Evolutionary conservation across 2,797 vertebrate genomes (phyloP).

Genomic region (Furcifer pardalis): DNA sequence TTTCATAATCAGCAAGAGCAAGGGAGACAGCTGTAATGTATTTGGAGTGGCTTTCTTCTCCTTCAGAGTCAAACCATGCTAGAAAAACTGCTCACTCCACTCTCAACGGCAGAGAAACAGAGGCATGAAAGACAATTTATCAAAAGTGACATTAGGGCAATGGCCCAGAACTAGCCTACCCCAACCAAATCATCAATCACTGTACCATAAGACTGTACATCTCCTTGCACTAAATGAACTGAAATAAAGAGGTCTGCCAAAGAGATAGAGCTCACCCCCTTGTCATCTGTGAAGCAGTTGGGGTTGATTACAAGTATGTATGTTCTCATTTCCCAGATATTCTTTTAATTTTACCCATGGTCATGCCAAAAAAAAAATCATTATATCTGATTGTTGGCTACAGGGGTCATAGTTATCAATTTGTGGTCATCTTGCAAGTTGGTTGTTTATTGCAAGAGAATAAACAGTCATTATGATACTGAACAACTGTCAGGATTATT

Average conservation of each 20-base stretch:
- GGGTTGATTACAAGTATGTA: not conserved
- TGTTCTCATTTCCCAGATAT: slow-evolving; percentile 47
- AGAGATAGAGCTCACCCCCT: slow-evolving; percentile 46
- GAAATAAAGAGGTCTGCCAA: slow-evolving; percentile 58
- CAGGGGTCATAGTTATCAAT: slow-evolving; percentile 44
- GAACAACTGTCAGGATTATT: slow-evolving; percentile 51
- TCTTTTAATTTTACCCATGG: slow-evolving; percentile 34
- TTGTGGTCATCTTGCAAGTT: slow-evolving; percentile 45
- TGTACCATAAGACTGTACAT: slow-evolving; percentile 47
- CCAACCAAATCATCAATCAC: slow-evolving; percentile 61
- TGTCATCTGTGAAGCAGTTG: slow-evolving; percentile 45
- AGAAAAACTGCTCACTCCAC: slow-evolving; percentile 40
- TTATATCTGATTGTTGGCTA: slow-evolving; percentile 39
- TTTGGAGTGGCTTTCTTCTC: slow-evolving; percentile 50
- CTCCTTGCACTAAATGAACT: slow-evolving; percentile 42
- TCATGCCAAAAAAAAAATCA: slow-evolving; percentile 57
- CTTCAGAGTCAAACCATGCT: slow-evolving; percentile 66
- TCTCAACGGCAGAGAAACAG: slow-evolving; percentile 56
- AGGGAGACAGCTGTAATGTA: slow-evolving; percentile 62
- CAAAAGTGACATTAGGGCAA: slow-evolving; percentile 56
- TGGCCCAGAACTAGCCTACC: slow-evolving; percentile 54
- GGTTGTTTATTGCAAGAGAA: slow-evolving; percentile 47
- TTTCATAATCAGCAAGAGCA: slow-evolving; percentile 64
- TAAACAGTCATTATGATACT: slow-evolving; percentile 38
- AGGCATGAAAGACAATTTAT: slow-evolving; percentile 63